phyloP scores from a whole-genome alignment of 1,140 invertebrate species.

The Lanistes nyassanus region DNA sequence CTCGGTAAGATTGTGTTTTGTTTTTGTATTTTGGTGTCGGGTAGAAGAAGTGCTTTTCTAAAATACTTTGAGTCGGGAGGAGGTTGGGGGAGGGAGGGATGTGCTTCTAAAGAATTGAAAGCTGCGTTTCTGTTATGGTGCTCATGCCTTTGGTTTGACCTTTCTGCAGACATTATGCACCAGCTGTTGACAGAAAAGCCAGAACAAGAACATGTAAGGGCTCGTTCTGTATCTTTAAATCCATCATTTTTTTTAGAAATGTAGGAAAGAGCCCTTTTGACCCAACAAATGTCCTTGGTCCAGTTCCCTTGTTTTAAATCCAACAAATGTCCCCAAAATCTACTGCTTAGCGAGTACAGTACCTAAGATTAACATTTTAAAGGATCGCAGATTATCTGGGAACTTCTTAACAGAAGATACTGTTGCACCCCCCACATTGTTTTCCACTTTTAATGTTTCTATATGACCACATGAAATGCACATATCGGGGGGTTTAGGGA shows the following conservation, averaged over 20 bases:
- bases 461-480: too few relatives aligned
- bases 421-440: too few relatives aligned
- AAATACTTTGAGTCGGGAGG: not conserved
- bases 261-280: too few relatives aligned
- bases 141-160: not conserved
- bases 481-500: too few relatives aligned
- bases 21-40: not conserved
- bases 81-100: not conserved
- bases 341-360: too few relatives aligned
- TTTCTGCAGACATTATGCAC: slow-evolving; percentile 71
- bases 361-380: too few relatives aligned
- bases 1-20: slow-evolving; percentile 69
- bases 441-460: too few relatives aligned
- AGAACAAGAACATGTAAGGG: slow-evolving; percentile 85
- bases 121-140: not conserved
- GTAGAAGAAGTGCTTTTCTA: not conserved
- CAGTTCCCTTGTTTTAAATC: too few relatives aligned
- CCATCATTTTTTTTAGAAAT: too few relatives aligned
- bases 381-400: too few relatives aligned
- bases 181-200: slow-evolving; percentile 84
- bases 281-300: not conserved
- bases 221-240: not conserved
- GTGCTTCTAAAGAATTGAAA: not conserved
- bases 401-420: too few relatives aligned
- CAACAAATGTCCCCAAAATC: too few relatives aligned